Base-by-base conservation (phyloP, 2,113 vertebrate species). In the Channa maculata region DNA sequence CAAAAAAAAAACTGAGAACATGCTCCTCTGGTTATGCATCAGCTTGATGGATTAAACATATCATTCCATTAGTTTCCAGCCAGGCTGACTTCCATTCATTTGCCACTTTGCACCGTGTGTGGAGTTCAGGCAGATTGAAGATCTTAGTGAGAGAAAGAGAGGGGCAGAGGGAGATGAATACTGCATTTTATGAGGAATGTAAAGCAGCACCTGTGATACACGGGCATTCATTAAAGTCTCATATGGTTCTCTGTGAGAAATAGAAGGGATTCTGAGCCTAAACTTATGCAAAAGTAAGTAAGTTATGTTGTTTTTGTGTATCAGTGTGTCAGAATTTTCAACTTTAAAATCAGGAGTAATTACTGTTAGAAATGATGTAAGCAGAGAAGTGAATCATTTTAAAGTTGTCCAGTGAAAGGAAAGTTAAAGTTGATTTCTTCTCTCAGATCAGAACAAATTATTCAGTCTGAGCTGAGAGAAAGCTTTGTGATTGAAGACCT, bases 11-110 rank as follows among this genome's bases (percentile, higher is more conserved):
- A 75, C 83, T 84, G 88, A 87, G 83, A 85, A 75, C 53, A 8
- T 80, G 76, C 80, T 88, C 43, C 72, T 79, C 62, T 60, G 71
- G 74, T 88, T 88, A 91, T 92, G 87, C 83, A 91, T 94, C 92
- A 92, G 82, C 53, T 79, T 94, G 92, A 94, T 92, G 79, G 85
- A 94, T 93, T 87, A 78, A 54, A 78, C 73, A 89, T 88, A 86
- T 87, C 72, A 75, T 89, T 88, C 71, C 86, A 89, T 93, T 92
- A 78, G 91, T 89, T 92, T 91, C 79, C 77, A 87, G 64, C 72
- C 83, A 78, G 74, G 34, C 82, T 78, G 80, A 81, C 83, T 91
- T 79, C 59, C 86, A 83, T 90, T 90, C 77, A 75, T 92, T 91
- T 88, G 71, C 82, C 78, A 80, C 80, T 86, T 89, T 90, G 88